Evolutionary conservation across 64 coral and sea anemone genomes (phyloP).

Genomic region (Montipora foliosa): DNA sequence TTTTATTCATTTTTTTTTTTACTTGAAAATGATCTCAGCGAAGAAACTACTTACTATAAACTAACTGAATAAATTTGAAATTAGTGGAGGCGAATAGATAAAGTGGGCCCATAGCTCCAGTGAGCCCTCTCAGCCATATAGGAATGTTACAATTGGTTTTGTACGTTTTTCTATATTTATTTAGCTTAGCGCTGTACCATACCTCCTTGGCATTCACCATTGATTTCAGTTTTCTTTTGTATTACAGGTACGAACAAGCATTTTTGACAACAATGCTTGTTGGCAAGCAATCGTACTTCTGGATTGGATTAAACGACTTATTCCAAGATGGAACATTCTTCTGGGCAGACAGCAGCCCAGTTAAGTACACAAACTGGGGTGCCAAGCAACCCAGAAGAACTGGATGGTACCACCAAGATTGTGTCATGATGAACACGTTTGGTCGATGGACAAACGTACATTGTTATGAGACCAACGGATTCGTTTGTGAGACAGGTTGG

Average conservation of each 20-base stretch:
- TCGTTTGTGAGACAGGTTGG: conserved; percentile 91
- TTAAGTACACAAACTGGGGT: conserved; percentile 91
- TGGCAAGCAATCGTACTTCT: conserved; percentile 41
- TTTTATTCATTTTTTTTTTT: too few species aligned
- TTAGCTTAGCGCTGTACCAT: too few species aligned
- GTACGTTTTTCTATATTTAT: too few species aligned
- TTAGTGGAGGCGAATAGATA: too few species aligned
- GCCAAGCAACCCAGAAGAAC: conserved; percentile 53
- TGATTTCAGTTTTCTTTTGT: not conserved
- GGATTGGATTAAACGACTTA: conserved; percentile 90
- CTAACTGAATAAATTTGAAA: too few species aligned
- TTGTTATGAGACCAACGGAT: conserved; percentile 46
- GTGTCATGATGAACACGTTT: conserved; percentile 61
- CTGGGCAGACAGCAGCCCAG: conserved; percentile 68
- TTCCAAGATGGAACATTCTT: conserved; percentile 43
- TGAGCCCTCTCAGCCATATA: too few species aligned
- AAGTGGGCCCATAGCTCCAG: too few species aligned
- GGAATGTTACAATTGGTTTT: too few species aligned
- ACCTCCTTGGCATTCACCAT: not conserved
- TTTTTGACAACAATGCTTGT: conserved; percentile 73
- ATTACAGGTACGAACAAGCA: conserved; percentile 87
- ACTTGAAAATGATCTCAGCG: too few species aligned
- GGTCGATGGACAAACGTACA: conserved; percentile 72
- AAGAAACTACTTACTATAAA: too few species aligned
- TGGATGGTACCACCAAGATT: conserved; percentile 16